phyloP scores from a whole-genome alignment of 2,888 invertebrate species.

The Itoplectis maculator region DNA sequence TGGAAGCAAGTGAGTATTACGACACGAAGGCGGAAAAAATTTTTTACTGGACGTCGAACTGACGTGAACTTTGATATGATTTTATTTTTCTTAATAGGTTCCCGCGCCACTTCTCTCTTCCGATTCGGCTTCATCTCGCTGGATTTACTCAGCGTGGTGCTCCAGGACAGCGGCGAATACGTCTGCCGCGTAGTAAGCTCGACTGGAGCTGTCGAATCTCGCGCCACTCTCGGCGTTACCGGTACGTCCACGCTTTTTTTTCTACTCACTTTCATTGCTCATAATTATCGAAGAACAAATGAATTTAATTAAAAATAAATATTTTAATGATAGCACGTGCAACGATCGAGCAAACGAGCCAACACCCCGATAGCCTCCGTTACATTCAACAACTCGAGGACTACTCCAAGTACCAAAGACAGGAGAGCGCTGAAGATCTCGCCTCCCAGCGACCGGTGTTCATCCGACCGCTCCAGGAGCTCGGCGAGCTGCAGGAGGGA shows the following conservation, averaged over 20 bases:
- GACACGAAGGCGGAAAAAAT: too few species aligned
- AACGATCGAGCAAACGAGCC: conserved; percentile 94
- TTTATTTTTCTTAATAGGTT: conserved; percentile 87
- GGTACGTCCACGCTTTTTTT: conserved; percentile 79
- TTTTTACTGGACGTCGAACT: background rate
- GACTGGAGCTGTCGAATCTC: conserved; percentile 94
- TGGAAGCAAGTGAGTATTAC: conserved; percentile 93
- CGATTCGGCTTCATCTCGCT: conserved; percentile 99
- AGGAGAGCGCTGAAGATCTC: conserved; percentile 93
- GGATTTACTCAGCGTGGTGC: conserved; percentile 94
- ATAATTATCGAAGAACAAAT: background rate
- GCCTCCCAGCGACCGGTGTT: conserved; percentile 93
- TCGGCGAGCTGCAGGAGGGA: conserved; percentile 95
- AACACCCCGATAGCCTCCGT: conserved; percentile 96
- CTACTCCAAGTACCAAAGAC: conserved; percentile 94
- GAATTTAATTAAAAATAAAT: too few species aligned
- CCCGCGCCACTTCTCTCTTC: conserved; percentile 97
- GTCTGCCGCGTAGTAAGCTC: conserved; percentile 95
- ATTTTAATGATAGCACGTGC: conserved; percentile 87
- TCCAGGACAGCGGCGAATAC: conserved; percentile 96
- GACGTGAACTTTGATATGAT: background rate
- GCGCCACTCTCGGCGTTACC: conserved; percentile 92
- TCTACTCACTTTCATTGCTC: background rate
- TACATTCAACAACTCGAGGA: conserved; percentile 96
- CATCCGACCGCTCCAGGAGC: conserved; percentile 93